These are phyloP conservation scores for Drosophila grimshawi DNA, from an alignment of 1,140 invertebrate genomes.

Conservation along the genomic window DNA sequence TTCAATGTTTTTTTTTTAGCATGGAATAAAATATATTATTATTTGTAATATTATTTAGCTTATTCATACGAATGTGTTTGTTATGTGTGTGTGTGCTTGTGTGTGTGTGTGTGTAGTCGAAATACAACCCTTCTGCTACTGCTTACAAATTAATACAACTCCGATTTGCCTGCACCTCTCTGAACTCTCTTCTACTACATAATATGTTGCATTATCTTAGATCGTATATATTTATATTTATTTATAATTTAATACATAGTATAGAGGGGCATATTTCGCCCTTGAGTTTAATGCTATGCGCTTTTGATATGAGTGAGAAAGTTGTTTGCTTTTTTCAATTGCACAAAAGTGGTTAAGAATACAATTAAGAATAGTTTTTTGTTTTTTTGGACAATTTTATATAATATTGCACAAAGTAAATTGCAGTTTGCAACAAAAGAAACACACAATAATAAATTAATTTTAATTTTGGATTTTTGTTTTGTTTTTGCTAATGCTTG, in stretches of 20 bases:
- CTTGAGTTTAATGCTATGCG: conserved; percentile 50
- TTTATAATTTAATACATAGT: conserved; percentile 42
- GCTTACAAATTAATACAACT: conserved; percentile 69
- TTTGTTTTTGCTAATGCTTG: conserved; percentile 35
- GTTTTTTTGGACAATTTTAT: conserved; percentile 44
- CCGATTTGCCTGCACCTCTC: conserved; percentile 7
- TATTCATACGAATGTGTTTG: conserved; percentile 53
- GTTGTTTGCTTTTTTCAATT: conserved; percentile 43
- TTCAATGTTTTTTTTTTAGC: conserved; percentile 54
- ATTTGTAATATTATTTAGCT: conserved; percentile 15
- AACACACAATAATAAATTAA: conserved; percentile 60
- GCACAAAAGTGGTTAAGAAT: conserved; percentile 61
- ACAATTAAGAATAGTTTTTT: conserved; percentile 28
- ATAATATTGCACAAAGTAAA: conserved; percentile 71
- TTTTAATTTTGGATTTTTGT: conserved; percentile 53
- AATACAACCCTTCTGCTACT: conserved; percentile 66
- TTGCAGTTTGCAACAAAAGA: conserved; percentile 39
- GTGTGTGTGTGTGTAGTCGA: conserved; percentile 50
- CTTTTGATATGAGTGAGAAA: conserved; percentile 74
- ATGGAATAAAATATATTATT: conserved; percentile 55
- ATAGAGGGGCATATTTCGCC: conserved; percentile 8
- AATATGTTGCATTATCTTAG: conserved; percentile 55
- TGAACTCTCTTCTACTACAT: conserved; percentile 19
- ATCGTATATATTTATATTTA: conserved; percentile 27
- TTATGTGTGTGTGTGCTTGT: conserved; percentile 29